These are phyloP conservation scores for Baronia brevicornis DNA, from an alignment of 2,888 invertebrate species.

Conservation along the genomic window DNA sequence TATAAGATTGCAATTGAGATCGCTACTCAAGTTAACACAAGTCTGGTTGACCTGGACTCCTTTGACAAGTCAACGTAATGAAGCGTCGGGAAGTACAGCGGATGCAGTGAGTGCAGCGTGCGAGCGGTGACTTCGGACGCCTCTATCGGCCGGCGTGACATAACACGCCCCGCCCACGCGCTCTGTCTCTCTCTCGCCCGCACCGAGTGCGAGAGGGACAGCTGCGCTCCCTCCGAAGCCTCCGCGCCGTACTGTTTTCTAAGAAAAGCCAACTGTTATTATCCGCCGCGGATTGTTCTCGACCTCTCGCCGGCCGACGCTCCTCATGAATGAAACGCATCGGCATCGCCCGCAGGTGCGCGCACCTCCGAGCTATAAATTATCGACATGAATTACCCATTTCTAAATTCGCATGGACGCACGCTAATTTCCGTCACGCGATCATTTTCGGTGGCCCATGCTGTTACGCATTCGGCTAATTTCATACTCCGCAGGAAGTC, in stretches of 20 bases:
- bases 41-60: slow-evolving; percentile 9
- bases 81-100: slow-evolving; percentile 51
- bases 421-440: slow-evolving; percentile 63
- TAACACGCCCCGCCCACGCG: slow-evolving; percentile 65
- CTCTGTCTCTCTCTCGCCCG: slow-evolving; percentile 54
- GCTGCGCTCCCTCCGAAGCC: slow-evolving; percentile 57
- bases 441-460: slow-evolving; percentile 61
- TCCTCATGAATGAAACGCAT: slow-evolving; percentile 63
- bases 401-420: slow-evolving; percentile 53
- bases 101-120: slow-evolving; percentile 48
- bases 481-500: slow-evolving; percentile 59
- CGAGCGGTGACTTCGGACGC: slow-evolving; percentile 28
- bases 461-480: slow-evolving; percentile 46
- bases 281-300: slow-evolving; percentile 64
- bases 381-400: slow-evolving; percentile 54
- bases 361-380: slow-evolving; percentile 54
- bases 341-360: slow-evolving; percentile 62
- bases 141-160: slow-evolving; percentile 58
- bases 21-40: slow-evolving; percentile 14
- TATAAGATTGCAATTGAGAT: no score
- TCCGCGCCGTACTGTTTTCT: slow-evolving; percentile 60
- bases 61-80: slow-evolving; percentile 44
- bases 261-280: slow-evolving; percentile 73
- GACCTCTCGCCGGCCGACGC: slow-evolving; percentile 50
- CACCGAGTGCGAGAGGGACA: slow-evolving; percentile 48